A percentile compares a stretch with the other conserved stretches of the same genome.
Conservation (phyloP, 2,113 vertebrate species). For the Brachypteracias leptosomus region DNA sequence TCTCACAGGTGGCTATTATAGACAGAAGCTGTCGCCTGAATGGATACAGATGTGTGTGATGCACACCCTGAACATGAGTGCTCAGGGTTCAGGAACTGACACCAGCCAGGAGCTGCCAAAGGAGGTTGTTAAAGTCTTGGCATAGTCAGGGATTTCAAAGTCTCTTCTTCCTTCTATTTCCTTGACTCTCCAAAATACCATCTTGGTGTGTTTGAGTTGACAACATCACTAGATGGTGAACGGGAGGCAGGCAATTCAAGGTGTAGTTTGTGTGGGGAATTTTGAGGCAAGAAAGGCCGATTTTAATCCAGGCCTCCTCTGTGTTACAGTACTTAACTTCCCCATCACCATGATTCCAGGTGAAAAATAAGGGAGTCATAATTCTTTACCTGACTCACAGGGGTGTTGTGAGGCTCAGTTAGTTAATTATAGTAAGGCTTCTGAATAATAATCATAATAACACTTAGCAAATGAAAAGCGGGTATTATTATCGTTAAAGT, state of each 20-base stretch:
- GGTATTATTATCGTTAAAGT: constrained; percentile 49
- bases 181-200: not conserved
- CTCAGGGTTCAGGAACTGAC: not conserved
- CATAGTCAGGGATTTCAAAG: not conserved
- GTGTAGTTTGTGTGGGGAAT: not conserved
- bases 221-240: not conserved
- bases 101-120: not conserved
- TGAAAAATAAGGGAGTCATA: not conserved
- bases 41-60: constrained; percentile 47
- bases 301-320: not conserved
- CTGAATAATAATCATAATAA: constrained; percentile 66
- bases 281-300: not conserved
- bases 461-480: constrained; percentile 60
- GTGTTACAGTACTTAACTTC: not conserved
- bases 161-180: not conserved
- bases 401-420: constrained; percentile 48
- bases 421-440: constrained; percentile 65
- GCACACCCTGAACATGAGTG: not conserved
- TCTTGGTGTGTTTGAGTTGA: not conserved
- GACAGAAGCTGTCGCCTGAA: constrained; percentile 58
- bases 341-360: not conserved
- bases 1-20: constrained; percentile 70
- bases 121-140: constrained; percentile 6
- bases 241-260: not conserved
- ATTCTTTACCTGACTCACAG: constrained; percentile 41